These are phyloP conservation scores for Gymnarchus niloticus DNA, from an alignment of 2,113 vertebrate species.

Conservation along the genomic window DNA sequence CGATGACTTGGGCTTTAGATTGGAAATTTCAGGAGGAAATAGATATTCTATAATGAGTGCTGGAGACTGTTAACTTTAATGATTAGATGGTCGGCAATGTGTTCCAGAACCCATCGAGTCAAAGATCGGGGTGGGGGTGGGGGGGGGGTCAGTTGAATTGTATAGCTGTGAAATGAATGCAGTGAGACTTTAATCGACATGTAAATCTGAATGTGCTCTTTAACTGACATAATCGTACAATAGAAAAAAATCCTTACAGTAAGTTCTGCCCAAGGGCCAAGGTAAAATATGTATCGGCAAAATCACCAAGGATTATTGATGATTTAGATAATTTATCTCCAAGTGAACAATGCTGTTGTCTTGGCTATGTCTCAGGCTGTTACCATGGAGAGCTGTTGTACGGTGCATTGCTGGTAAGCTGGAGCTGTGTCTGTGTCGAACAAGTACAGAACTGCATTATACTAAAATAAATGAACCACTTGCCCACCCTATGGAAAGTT, in stretches of 20 bases:
- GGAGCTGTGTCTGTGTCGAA: neutral
- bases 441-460: neutral
- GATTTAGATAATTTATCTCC: neutral
- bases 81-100: neutral
- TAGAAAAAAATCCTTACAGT: neutral
- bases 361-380: neutral
- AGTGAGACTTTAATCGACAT: neutral
- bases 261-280: neutral
- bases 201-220: neutral
- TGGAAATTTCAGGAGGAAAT: slow-evolving; percentile 7
- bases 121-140: neutral
- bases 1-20: slow-evolving; percentile 9
- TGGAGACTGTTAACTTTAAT: slow-evolving; percentile 18
- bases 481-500: neutral
- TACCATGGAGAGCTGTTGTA: neutral
- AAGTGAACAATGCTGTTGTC: neutral
- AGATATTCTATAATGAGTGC: slow-evolving; percentile 19
- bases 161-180: neutral
- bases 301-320: neutral
- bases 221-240: neutral
- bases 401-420: no score
- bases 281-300: neutral
- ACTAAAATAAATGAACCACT: slow-evolving; percentile 12
- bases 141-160: neutral
- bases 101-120: neutral